Evolutionary conservation across 2,797 vertebrate genomes (phyloP), one percentile per base, ranked within the genome.

Genomic region (Petrocephalus sullivani): DNA sequence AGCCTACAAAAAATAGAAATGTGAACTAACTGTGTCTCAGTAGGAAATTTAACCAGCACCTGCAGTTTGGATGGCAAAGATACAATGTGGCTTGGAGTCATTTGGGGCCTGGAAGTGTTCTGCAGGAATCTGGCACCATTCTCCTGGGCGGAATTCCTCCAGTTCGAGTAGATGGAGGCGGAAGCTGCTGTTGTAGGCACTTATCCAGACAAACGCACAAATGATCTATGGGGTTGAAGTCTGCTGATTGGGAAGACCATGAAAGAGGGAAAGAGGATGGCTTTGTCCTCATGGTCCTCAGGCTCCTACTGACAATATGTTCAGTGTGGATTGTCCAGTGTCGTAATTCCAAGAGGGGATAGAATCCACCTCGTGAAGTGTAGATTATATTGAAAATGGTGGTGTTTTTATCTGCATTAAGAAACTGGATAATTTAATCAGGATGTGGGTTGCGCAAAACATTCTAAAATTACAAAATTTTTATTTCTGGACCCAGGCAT

Each of bases 101-200:
- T 53, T 37, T 10, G 2, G 83, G 85, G 56, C 60, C 83, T 85
- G 83, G 49, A 85, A 28, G 53, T 54, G 83, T 57, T 85, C 83
- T 85, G 49, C 83, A 54, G 83, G 83, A 85, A 54, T 57, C 83
- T 85, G 83, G 83, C 83, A 57, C 83, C 49, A 16, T 33, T 14
- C 23, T 4, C 56, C 56, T 4, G 21, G 51, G 21, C 56, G 53
- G 83, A 85, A 85, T 54, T 57, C 83, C 83, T 57, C 83, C 83
- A 57, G 28, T 57, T 37, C 83, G 28, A 53, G 83, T 54, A 28
- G 83, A 54, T 57, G 83, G 51, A 56, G 51, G 83, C 51, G 49
- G 83, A 85, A 85, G 51, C 83, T 56, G 16, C 83, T 85, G 83
- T 85, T 85, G 49, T 33, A 33, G 83, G 83, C 83, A 85, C 49